Evolutionary conservation across 2,113 vertebrate species (phyloP), one percentile per base, ranked within the genome.

Genomic region (Chaetodon auriga): DNA sequence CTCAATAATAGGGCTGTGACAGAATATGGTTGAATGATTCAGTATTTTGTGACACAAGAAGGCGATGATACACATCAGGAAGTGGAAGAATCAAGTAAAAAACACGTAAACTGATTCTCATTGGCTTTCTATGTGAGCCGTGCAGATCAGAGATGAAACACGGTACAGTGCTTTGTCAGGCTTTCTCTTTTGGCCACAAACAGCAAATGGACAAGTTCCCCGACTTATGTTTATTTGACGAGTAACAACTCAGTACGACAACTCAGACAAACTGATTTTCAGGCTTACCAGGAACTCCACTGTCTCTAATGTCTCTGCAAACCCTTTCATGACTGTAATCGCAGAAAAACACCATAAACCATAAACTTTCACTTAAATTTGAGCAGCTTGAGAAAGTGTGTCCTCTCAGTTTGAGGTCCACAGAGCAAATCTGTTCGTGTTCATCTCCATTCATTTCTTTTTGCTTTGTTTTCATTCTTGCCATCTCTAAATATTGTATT

Each of bases 111-210:
- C 5, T 12, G 58, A 53, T 41, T 63, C 1, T 53, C 21, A 51
- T 51, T 30, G 10, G 30, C 23, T 38, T 13, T 21, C 6, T 21
- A 0, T 51, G 25, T 51, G 46, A 36, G 30, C 49, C 7, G 11
- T 51, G 18, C 4, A 16, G 58, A 36, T 7, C 16, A 68, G 45
- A 30, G 35, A 19, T 0, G 11, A 65, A 46, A 55, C 14, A 10
- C 14, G 3, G 6, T 48, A 48, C 16, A 43, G 41, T 43, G 41
- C 41, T 43, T 43, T 43, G 2, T 43, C 41, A 43, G 38, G n/a
- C n/a, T 4, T 64, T 35, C 38, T 45, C 25, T 66, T 66, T 55
- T 66, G 23, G 49, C 38, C 21, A 35, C 74, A 65, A 75, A 64
- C 36, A 75, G n/a, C 35, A 15, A 43, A 65, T 65, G 48, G 43